phyloP scores from a whole-genome alignment of 2,113 vertebrate genomes.

The Periophthalmodon schlosseri region DNA sequence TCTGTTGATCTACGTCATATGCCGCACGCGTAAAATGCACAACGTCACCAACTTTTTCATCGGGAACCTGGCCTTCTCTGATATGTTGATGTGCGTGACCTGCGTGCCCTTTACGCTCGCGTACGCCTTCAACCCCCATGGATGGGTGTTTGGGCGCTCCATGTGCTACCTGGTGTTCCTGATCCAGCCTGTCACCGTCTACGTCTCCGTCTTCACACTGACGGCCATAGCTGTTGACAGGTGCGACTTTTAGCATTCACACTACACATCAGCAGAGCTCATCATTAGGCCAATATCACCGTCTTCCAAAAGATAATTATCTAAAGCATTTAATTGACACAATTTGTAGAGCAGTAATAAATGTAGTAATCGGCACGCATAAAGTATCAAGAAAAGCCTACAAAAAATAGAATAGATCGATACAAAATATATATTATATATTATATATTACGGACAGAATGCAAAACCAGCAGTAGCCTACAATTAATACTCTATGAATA shows the following conservation, averaged over 20 bases:
- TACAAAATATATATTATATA: too few species aligned
- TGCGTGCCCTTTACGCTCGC: conserved; percentile 88
- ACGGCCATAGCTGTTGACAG: conserved; percentile 88
- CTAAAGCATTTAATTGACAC: too few species aligned
- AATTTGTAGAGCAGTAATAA: too few species aligned
- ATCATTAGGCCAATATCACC: neutral
- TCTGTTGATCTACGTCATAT: conserved; percentile 86
- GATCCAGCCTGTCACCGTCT: conserved; percentile 87
- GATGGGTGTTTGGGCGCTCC: conserved; percentile 87
- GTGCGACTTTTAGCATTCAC: conserved; percentile 52
- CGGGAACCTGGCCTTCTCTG: conserved; percentile 87
- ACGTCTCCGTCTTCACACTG: conserved; percentile 88
- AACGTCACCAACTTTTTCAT: conserved; percentile 91
- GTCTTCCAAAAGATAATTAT: neutral
- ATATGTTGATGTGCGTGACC: conserved; percentile 88
- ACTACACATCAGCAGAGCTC: neutral
- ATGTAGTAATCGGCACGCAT: too few species aligned
- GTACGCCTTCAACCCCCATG: conserved; percentile 85
- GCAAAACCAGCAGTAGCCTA: too few species aligned
- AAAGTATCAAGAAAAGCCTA: too few species aligned
- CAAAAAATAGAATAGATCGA: too few species aligned
- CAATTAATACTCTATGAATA: too few species aligned
- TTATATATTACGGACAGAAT: too few species aligned
- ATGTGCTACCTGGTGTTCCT: conserved; percentile 89
- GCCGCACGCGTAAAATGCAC: conserved; percentile 87